A percentile compares a stretch with the other conserved stretches of the same genome.
These are phyloP conservation scores for Pseudomyrmex pallidus DNA, from an alignment of 1,140 invertebrate species.

Conservation along the genomic window DNA sequence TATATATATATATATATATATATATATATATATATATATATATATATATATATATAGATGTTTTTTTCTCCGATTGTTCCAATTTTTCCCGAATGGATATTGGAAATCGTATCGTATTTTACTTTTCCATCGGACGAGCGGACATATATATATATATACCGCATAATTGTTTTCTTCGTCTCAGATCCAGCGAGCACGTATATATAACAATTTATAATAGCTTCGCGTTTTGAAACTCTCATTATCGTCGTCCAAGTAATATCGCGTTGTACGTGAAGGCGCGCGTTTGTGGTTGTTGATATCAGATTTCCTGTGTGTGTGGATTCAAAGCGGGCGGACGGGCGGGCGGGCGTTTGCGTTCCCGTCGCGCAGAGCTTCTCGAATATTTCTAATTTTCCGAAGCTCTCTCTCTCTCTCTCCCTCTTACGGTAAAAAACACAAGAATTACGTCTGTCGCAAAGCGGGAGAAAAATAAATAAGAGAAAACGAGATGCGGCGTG, in stretches of 20 bases:
- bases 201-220: constrained; percentile 19
- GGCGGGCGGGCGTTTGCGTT: not conserved
- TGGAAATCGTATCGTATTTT: too few relatives aligned
- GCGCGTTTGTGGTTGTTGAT: constrained; percentile 34
- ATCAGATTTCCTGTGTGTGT: constrained; percentile 21
- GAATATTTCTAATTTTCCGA: constrained; percentile 43
- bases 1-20: too few relatives aligned
- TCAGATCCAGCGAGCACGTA: not conserved
- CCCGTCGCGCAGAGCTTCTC: not conserved
- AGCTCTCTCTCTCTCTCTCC: too few relatives aligned
- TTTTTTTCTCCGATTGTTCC: too few relatives aligned
- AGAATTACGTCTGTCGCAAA: constrained; percentile 11
- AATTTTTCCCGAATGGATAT: too few relatives aligned
- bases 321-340: not conserved
- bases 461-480: constrained; percentile 26
- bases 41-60: too few relatives aligned
- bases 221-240: not conserved
- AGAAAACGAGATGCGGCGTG: not conserved
- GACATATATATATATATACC: too few relatives aligned
- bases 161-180: too few relatives aligned
- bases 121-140: too few relatives aligned
- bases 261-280: not conserved
- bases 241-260: constrained; percentile 2
- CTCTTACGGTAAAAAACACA: not conserved
- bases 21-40: too few relatives aligned